A percentile compares a stretch with the other conserved stretches of the same genome.
Conservation (phyloP, 2,797 vertebrate species). For the Microcaecilia unicolor region DNA sequence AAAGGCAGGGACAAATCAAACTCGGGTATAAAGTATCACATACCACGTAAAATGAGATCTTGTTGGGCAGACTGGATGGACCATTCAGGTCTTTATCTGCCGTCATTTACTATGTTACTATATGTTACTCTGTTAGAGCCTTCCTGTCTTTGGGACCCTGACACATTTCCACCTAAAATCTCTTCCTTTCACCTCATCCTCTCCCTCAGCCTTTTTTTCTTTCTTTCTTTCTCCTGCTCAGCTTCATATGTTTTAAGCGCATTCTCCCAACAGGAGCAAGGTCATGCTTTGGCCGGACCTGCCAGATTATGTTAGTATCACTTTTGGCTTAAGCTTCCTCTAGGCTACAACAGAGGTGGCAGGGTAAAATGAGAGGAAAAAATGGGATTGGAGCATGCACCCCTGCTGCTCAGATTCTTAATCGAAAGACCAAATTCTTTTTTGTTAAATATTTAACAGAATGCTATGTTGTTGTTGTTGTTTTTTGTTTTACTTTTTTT, state of each 20-base stretch:
- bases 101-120: too few relatives aligned
- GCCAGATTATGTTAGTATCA: conserved; percentile 60
- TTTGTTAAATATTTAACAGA: conserved; percentile 65
- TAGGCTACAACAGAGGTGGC: conserved; percentile 43
- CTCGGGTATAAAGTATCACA: too few relatives aligned
- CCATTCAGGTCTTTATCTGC: too few relatives aligned
- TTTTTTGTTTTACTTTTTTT: too few relatives aligned
- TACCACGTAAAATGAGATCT: too few relatives aligned
- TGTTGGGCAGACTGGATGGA: too few relatives aligned
- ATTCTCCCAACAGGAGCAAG: conserved; percentile 46
- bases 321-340: conserved; percentile 53
- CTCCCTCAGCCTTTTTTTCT: conserved; percentile 13
- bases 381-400: not conserved
- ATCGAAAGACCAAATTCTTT: conserved; percentile 53
- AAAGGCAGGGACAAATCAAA: too few relatives aligned
- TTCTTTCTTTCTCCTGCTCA: conserved; percentile 16
- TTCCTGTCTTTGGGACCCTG: not conserved
- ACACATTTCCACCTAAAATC: conserved; percentile 1
- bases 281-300: conserved; percentile 60
- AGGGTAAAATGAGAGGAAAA: conserved; percentile 31
- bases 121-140: too few relatives aligned
- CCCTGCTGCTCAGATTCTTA: conserved; percentile 60
- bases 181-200: conserved; percentile 9
- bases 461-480: too few relatives aligned
- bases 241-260: conserved; percentile 42